These are phyloP conservation scores for Chiridota heheva DNA, from an alignment of 35 echinoderm and acorn worm species.

Conservation along the genomic window DNA sequence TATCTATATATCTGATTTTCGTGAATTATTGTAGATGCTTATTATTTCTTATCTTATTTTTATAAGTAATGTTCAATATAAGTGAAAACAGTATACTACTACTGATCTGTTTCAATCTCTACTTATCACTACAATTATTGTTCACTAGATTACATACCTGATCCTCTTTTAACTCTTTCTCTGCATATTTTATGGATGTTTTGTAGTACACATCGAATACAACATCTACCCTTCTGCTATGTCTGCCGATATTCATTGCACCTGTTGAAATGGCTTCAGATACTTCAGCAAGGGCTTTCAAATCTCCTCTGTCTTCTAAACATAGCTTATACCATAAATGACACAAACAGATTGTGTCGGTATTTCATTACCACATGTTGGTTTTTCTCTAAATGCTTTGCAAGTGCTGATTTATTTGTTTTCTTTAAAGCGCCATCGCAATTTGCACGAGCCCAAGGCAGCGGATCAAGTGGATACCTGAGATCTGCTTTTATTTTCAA, in stretches of 20 bases:
- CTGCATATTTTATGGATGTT: neutral
- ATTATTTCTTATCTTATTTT: too few species aligned
- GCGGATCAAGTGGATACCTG: constrained; percentile 15
- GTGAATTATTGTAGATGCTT: too few species aligned
- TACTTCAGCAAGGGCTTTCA: neutral
- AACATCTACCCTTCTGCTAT: constrained; percentile 4
- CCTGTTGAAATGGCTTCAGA: too few species aligned
- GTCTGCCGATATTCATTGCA: too few species aligned
- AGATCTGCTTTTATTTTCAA: neutral
- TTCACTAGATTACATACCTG: too few species aligned
- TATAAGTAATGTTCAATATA: too few species aligned
- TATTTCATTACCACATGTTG: neutral
- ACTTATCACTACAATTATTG: too few species aligned
- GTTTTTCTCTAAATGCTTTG: constrained; percentile 7
- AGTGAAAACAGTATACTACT: too few species aligned
- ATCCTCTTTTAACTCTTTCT: too few species aligned
- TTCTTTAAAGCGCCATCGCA: constrained; percentile 34
- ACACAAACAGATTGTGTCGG: too few species aligned
- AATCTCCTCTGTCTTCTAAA: neutral
- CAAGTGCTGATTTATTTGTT: constrained; percentile 7
- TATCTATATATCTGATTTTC: too few species aligned
- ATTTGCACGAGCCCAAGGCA: constrained; percentile 21
- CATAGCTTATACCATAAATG: constrained; percentile 17
- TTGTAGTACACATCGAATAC: neutral
- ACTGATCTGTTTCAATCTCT: too few species aligned